Base-by-base conservation (phyloP, 1,140 invertebrate genomes). In the Formica selysi region DNA sequence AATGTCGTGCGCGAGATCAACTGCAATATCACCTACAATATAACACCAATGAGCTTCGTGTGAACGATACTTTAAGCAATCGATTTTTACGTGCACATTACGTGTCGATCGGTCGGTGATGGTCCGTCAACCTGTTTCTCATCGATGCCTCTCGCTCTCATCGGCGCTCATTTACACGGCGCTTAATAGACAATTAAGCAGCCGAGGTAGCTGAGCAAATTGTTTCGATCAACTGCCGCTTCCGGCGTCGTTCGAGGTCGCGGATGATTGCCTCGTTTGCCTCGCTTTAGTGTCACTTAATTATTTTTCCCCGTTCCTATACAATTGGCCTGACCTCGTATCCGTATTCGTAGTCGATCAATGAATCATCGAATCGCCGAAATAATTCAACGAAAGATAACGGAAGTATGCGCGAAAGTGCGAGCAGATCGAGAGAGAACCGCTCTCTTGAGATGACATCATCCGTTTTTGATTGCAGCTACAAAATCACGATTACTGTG, bases 101-200 rank as follows among this genome's bases (percentile, higher is more conserved):
- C 19, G 26, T 76, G 71, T 62, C 79, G 78, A 87, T 89, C 48
- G 59, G 71, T 80, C 54, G 78, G 26, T 74, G 67, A 68, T 67
- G 79, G 44, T 61, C 68, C 83, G 86, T 84, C 88, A 79, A 54
- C 54, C 84, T 79, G 79, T 85, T 90, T 41, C 88, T 85, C 88
- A 57, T 89, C 86, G 86, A 70, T 83, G 87, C 83, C 22, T 48
- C 76, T 32, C 76, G 11, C 76, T 78, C 76, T 79, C 76, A 79
- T 65, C 62, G 61, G 68, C 74, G 70, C 89, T 93, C 90, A 93
- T 94, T 94, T 93, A 90, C 91, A 86, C 76, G 85, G 85, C 80
- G 89, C 87, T 91, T 94, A 93, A 94, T 95, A 94, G 94, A 93
- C 94, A 95, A 95, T 95, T 92, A 94, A 90, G 86, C 86, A 51